Percentiles rank a stretch among this genome's conserved stretches.
Evolutionary conservation across 2,113 vertebrate species (phyloP).

Genomic region (Pontoporia blainvillei): DNA sequence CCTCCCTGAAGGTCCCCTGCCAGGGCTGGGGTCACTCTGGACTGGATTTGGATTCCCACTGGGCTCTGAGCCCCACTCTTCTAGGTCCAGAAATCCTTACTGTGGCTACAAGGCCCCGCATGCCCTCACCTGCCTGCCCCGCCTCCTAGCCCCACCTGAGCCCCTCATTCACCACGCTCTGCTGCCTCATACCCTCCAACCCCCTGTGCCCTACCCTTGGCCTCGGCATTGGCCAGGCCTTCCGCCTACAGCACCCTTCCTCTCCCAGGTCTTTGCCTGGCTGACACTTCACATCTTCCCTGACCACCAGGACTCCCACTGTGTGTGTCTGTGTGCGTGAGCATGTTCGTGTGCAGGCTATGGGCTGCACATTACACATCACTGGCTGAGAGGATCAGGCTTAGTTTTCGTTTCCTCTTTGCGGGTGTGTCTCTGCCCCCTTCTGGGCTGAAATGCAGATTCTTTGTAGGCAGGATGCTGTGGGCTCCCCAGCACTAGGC

Average conservation of each 20-base stretch:
- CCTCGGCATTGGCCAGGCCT: rapidly evolving
- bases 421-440: background rate
- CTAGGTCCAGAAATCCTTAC: background rate
- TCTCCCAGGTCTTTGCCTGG: background rate
- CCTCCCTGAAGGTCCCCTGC: background rate
- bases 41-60: too few species aligned
- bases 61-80: background rate
- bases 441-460: background rate
- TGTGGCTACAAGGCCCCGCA: rapidly evolving
- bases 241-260: background rate
- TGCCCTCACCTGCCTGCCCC: rapidly evolving
- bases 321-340: too few species aligned
- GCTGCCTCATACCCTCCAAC: background rate
- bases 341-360: rapidly evolving
- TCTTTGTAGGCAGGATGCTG: background rate
- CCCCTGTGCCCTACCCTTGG: background rate
- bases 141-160: rapidly evolving
- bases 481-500: rapidly evolving
- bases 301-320: background rate
- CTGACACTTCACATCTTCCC: too few species aligned
- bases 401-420: background rate
- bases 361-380: background rate
- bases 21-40: background rate
- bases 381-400: background rate
- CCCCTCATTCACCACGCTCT: rapidly evolving